Base-by-base conservation (phyloP, 2,888 invertebrate genomes). In the Xanthia togata region DNA sequence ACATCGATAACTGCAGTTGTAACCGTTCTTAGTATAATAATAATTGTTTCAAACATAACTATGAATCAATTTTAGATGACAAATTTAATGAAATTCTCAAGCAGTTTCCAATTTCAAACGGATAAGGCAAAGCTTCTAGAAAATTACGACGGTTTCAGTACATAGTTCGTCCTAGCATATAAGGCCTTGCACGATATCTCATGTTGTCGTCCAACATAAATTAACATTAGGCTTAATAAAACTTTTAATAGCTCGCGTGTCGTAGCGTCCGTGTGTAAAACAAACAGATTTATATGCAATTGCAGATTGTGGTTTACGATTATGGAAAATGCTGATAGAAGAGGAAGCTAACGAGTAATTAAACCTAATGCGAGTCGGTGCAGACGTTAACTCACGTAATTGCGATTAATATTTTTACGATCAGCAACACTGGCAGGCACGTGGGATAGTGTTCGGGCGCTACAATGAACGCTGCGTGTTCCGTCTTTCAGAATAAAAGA, bases 261-360 rank as follows among this genome's bases (percentile, higher is more conserved):
- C 88, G 85, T 63, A 14, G 75, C 20, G 78, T 35, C 93, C 75
- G 93, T 94, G 89, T 94, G 94, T 94, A 87, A 80, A 78, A 85
- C 75, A 90, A 90, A 90, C 90, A 90, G 91, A 93, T 94, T 92
- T 94, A 94, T 92, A 91, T 91, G 85, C 90, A 91, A 93, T 91
- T 89, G 92, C 91, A 93, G 93, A 94, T 95, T 95, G 92, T 91
- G 92, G 90, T 95, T 95, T 95, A 95, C 94, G 95, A 94, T 95
- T 94, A 94, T 95, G 88, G 94, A 89, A 88, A 89, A 91, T 87
- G 85, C 92, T 92, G 93, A 93, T 93, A 93, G 93, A 92, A 91
- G 91, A 87, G 87, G 87, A 91, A 92, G 91, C 90, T 87, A 90
- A 90, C 93, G 91, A 90, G 91, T 92, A 93, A 94, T 94, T 93